These are phyloP conservation scores for Malaclemys terrapin DNA, from an alignment of 2,113 vertebrate genomes.

Conservation along the genomic window DNA sequence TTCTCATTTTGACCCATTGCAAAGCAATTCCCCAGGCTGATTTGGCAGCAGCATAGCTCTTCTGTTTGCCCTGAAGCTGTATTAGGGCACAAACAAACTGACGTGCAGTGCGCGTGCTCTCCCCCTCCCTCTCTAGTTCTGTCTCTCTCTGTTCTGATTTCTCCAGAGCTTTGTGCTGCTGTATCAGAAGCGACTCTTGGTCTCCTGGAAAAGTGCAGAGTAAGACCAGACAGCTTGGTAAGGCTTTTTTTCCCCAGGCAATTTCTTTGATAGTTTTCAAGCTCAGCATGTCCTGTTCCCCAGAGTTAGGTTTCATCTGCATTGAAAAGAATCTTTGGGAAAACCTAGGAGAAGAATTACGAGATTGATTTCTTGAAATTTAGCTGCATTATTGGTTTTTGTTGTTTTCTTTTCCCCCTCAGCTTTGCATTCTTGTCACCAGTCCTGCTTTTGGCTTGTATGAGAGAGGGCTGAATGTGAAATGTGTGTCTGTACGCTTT, in stretches of 20 bases:
- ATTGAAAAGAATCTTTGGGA: neutral
- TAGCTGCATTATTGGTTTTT: neutral
- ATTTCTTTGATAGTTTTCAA: neutral
- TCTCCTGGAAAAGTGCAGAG: conserved; percentile 68
- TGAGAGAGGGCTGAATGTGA: neutral
- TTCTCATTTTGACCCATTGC: neutral
- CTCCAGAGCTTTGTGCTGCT: conserved; percentile 46
- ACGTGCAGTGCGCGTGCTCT: neutral
- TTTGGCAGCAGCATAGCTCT: conserved; percentile 24
- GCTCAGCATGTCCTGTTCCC: neutral
- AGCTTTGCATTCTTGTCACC: neutral
- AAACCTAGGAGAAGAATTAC: neutral
- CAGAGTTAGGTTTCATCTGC: neutral
- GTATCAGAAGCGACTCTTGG: conserved; percentile 63
- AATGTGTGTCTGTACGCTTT: neutral
- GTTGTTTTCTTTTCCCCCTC: neutral
- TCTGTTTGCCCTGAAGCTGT: conserved; percentile 10
- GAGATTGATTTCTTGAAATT: neutral
- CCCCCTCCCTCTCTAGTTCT: conserved; percentile 8
- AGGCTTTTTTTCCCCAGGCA: conserved; percentile 45
- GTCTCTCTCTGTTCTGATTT: conserved; percentile 34
- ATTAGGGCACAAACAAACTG: conserved; percentile 27
- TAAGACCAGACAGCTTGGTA: conserved; percentile 58
- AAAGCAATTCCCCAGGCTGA: neutral
- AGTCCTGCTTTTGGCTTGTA: neutral